Base-by-base conservation (phyloP, 92 coral and sea anemone species). In the Porites evermanni region DNA sequence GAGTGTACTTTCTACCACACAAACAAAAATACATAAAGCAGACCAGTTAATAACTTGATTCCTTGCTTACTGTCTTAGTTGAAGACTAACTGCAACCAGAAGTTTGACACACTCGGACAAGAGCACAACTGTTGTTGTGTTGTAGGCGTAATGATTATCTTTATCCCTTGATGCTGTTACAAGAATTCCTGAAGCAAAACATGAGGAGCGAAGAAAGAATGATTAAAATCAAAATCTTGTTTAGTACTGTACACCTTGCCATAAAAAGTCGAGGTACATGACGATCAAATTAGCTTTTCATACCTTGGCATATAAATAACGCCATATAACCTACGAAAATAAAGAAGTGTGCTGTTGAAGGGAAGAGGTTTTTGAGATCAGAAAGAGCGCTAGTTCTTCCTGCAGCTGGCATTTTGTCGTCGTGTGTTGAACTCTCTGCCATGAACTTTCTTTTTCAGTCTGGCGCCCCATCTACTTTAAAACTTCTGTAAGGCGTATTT, bases 281-380 rank as follows among this genome's bases (percentile, higher is more conserved):
- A 63, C 8, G 74, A 20, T 51, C 52, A 19, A 58, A 24, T 70
- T 6, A 16, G 32, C 70, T n/a, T 44, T 38, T 21, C 53, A 56
- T 75, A 95, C 99, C 99, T 95, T 97, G 99, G 80, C 92, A 95
- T 66, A 97, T 96, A 72, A 97, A 97, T 32, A 97, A 74, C 9
- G 89, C 90, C 93, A 97, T 95, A 70, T 97, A 97, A n/a, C 93
- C 94, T 29, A 93, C 80, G 90, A 97, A 97, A 83, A 97, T 95
- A 17, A 93, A 24, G 23, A 97, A 90, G 81, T 97, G 99, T 2
- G 82, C 79, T 78, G 91, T 93, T 44, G 99, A 92, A 7, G 99
- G 98, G 79, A 97, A 97, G 24, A 97, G 87, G 89, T 97, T 97
- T 80, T 93, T 97, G 32, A 96, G 80, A 67, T 92, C 94, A 24